Base-by-base conservation (phyloP, 92 coral and sea anemone species). In the Scolanthus callimorphus region DNA sequence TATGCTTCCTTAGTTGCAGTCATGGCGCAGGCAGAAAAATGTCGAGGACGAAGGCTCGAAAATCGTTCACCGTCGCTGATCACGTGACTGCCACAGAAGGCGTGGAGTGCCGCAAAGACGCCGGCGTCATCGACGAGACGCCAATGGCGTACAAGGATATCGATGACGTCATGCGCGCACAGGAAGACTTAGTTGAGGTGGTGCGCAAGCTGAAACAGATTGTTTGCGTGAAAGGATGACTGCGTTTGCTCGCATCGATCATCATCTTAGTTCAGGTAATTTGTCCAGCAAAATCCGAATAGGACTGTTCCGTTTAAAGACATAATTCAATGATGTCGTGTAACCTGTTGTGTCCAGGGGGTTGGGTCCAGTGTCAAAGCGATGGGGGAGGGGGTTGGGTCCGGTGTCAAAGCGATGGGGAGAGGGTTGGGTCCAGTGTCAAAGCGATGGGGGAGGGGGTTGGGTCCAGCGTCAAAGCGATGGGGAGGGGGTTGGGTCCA, bases 81-180 rank as follows among this genome's bases (percentile, higher is more conserved):
- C 92, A 85, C 69, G 63, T 39, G 30, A 50, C 28, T 17, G 87
- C 92, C 31, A 85, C 92, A 0, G 51, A 80, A 53, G 92, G 84
- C 4, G 92, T 85, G 39, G 92, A 85, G 44, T 85, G 92, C 44
- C 83, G 92, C n/a, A 85, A 85, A 29, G 92, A 85, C 34, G 69
- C 74, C 38, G 73, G 62, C 26, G 92, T 85, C 65, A 80, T 85
- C 52, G 95, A 86, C 26, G 90, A 82, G 73, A 82, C 95, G 25
- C 95, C 90, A 39, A 67, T 77, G 90, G 90, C 90, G 4, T 86
- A 86, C 81, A 86, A 86, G 65, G 78, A 86, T 46, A 76, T 86
- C 26, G 89, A 86, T 58, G 90, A 83, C 62, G 95, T 86, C 55
- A 86, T 86, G 92, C 83, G 71, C 8, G 92, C 92, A 22, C 92